Evolutionary conservation across 2,113 vertebrate species (phyloP), one percentile per base, ranked within the genome.

Genomic region (Periophthalmus modestus): DNA sequence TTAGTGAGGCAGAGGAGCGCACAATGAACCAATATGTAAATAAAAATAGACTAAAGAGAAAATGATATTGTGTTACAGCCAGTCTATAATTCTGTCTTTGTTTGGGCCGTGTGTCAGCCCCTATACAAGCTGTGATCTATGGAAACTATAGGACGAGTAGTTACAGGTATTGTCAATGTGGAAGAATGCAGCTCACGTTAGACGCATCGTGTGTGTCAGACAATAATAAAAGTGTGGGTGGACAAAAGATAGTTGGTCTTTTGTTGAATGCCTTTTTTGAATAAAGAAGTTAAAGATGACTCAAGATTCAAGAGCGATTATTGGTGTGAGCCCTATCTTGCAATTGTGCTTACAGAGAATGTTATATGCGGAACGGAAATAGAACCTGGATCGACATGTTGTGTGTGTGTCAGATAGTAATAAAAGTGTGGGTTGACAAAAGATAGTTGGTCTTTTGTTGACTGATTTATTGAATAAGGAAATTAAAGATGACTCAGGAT

Each of bases 1-100:
- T 71, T 7, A 21, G 16, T 15, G 23, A 18, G 14, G 23, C 10
- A 21, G 18, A 0, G 5, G 7, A 36, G 12, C 1, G 11, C 7
- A 65, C 62, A 65, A 65, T 43, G 34, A 19, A n/a, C 7, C 7
- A 65, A 11, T 10, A 2, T 36, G 34, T 65, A 65, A 65, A 66
- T 61, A n/a, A 58, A 78, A 72, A 65, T 52, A 7, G 55, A 33
- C 28, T 70, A 59, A 13, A 13, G n/a, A n/a, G 61, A 69, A 82
- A 65, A 72, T 34, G 19, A 57, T 50, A 9, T 66, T 75, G 5
- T 21, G 33, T 11, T 47, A 58, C 6, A 70, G 24, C 21, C 6
- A 24, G 15, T 36, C 12, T n/a, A 47, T 68, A 57, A 67, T 62
- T 75, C 34, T 33, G 34, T 13, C 1, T 39, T 10, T 74, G 55